These are phyloP conservation scores for Isotomurus palustris DNA, from an alignment of 2,888 invertebrate species.

Conservation along the genomic window DNA sequence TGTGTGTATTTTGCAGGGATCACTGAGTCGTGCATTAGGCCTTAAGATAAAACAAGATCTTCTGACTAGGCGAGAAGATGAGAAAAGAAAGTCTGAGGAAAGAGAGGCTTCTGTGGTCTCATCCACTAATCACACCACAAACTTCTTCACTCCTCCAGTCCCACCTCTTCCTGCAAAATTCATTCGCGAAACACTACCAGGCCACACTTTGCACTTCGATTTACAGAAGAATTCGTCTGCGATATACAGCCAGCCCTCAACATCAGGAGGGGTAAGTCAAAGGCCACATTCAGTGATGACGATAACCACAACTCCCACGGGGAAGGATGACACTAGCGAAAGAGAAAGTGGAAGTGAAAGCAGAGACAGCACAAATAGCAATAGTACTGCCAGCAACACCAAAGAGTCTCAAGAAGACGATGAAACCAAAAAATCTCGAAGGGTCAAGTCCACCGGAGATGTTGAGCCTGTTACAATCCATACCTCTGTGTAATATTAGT, in stretches of 20 bases:
- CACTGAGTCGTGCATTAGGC: constrained; percentile 67
- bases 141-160: constrained; percentile 25
- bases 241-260: not conserved
- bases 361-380: not conserved
- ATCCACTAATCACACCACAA: constrained; percentile 12
- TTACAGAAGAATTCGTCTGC: constrained; percentile 9
- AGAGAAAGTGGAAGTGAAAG: constrained; percentile 13
- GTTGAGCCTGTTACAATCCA: constrained; percentile 25
- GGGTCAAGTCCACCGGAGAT: constrained; percentile 20
- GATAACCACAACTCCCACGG: constrained; percentile 1
- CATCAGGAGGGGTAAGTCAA: constrained; percentile 9
- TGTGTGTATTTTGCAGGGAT: constrained; percentile 64
- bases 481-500: constrained; percentile 20
- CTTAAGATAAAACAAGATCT: constrained; percentile 50
- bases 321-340: constrained; percentile 7
- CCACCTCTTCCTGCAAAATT: constrained; percentile 27
- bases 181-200: constrained; percentile 5
- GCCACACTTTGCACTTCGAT: constrained; percentile 6
- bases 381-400: not conserved
- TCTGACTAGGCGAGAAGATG: constrained; percentile 53
- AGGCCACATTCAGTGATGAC: constrained; percentile 28
- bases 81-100: constrained; percentile 37
- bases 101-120: constrained; percentile 8
- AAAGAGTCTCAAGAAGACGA: constrained; percentile 17
- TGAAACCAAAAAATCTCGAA: constrained; percentile 9